Base-by-base conservation (phyloP, 2,113 vertebrate genomes). In the Ornithorhynchus anatinus region DNA sequence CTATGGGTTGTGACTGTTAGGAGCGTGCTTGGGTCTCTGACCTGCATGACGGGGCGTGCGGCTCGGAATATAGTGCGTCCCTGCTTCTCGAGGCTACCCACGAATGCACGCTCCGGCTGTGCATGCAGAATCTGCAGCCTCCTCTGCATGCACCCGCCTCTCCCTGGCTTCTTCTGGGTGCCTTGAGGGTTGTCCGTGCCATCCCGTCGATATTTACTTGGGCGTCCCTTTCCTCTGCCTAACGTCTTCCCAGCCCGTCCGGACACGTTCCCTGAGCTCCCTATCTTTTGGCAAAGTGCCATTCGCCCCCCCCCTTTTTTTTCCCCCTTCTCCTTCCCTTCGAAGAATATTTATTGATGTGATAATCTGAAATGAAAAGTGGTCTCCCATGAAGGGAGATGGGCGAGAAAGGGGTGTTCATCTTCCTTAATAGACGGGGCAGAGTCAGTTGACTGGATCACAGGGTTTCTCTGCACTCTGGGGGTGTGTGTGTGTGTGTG, bases 351-450 rank as follows among this genome's bases (percentile, higher is more conserved):
- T 86, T 81, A 88, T 77, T 68, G 80, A 79, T 69, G 77, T 77
- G 77, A 79, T 84, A 22, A 81, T 80, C 69, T 67, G 69, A 82
- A 72, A 86, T 77, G 86, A 84, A 81, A 84, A 81, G 82, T 81
- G 69, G 70, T 77, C 86, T 81, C 81, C 77, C 86, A 82, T 67
- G 81, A 86, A 86, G 80, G 58, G 84, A 75, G 84, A 79, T 61
- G 63, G 72, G 75, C 77, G 63, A 80, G 77, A 75, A 81, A 79
- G 75, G 69, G 59, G 71, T 61, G 76, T 72, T 85, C 83, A 81
- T 87, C 85, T 85, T 84, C 81, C 85, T 79, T 87, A 87, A 84
- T 82, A 79, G 77, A 84, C 59, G 81, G 84, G 86, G 81, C 74
- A 84, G 79, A 79, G 81, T 72, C 81, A 73, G 79, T 77, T 69